These are phyloP conservation scores for Mythimna ferrago DNA, from an alignment of 2,888 invertebrate species.

Conservation along the genomic window DNA sequence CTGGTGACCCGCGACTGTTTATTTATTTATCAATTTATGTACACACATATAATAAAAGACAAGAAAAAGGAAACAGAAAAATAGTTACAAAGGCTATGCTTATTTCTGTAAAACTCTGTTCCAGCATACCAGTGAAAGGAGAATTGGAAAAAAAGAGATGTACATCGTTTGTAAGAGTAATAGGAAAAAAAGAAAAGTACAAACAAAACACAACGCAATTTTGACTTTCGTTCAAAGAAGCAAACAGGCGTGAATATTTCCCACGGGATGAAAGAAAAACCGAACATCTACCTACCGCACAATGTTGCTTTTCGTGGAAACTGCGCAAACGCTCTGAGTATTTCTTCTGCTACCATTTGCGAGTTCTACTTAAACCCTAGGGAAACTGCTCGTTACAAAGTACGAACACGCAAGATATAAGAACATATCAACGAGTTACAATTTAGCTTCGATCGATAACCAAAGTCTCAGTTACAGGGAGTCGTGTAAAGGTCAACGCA, in stretches of 20 bases:
- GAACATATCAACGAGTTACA: slow-evolving; percentile 63
- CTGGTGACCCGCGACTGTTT: not conserved
- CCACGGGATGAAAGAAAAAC: slow-evolving; percentile 47
- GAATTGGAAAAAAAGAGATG: too few species aligned
- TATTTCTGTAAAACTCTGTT: too few species aligned
- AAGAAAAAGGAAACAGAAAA: too few species aligned
- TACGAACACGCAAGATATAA: slow-evolving; percentile 39
- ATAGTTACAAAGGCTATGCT: too few species aligned
- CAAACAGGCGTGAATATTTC: slow-evolving; percentile 22
- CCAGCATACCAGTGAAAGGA: too few species aligned
- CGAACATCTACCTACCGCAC: slow-evolving; percentile 28
- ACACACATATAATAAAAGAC: too few species aligned
- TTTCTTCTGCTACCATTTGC: slow-evolving; percentile 49
- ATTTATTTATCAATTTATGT: too few species aligned
- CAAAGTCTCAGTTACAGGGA: slow-evolving; percentile 73
- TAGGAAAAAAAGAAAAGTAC: too few species aligned
- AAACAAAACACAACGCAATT: not conserved
- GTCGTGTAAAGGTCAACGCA: slow-evolving; percentile 77
- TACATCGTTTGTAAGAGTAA: too few species aligned
- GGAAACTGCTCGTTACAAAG: slow-evolving; percentile 40
- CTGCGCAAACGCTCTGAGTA: slow-evolving; percentile 41
- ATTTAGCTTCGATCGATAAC: slow-evolving; percentile 68
- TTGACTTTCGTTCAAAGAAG: not conserved
- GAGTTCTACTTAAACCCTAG: slow-evolving; percentile 51
- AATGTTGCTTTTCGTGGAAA: slow-evolving; percentile 52